These are phyloP conservation scores for Tinamus guttatus DNA, from an alignment of 2,113 vertebrate species.

Conservation along the genomic window DNA sequence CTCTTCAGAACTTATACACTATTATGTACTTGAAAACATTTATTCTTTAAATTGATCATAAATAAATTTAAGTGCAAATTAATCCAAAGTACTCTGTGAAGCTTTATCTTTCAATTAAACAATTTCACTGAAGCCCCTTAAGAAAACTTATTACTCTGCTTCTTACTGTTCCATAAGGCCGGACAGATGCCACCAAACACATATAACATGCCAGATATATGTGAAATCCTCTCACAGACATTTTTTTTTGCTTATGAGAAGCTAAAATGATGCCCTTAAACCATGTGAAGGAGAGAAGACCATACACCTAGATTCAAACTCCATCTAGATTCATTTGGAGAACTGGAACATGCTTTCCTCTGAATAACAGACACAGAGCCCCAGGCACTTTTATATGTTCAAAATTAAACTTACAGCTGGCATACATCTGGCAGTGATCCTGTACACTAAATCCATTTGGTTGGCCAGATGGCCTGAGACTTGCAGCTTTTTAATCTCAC, in stretches of 20 bases:
- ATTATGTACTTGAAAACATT: conserved; percentile 58
- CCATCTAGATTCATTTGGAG: conserved; percentile 25
- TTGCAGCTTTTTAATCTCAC: conserved; percentile 90
- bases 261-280: conserved; percentile 25
- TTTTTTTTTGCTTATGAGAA: conserved; percentile 8
- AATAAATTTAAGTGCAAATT: conserved; percentile 71
- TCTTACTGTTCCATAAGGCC: conserved; percentile 28
- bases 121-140: conserved; percentile 63
- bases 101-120: conserved; percentile 68
- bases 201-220: background rate
- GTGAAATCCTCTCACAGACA: background rate
- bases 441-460: conserved; percentile 83
- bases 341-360: conserved; percentile 56
- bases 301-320: background rate
- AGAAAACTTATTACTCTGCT: conserved; percentile 49
- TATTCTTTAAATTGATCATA: conserved; percentile 68
- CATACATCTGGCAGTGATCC: conserved; percentile 83
- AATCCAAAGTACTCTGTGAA: conserved; percentile 58
- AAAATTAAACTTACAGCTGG: conserved; percentile 89
- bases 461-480: conserved; percentile 87
- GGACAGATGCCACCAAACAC: conserved; percentile 62
- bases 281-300: conserved; percentile 12
- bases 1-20: background rate
- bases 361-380: conserved; percentile 77
- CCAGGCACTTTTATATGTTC: conserved; percentile 82